Base-by-base conservation (phyloP, 1,140 invertebrate genomes). In the Phymastichus coffea region DNA sequence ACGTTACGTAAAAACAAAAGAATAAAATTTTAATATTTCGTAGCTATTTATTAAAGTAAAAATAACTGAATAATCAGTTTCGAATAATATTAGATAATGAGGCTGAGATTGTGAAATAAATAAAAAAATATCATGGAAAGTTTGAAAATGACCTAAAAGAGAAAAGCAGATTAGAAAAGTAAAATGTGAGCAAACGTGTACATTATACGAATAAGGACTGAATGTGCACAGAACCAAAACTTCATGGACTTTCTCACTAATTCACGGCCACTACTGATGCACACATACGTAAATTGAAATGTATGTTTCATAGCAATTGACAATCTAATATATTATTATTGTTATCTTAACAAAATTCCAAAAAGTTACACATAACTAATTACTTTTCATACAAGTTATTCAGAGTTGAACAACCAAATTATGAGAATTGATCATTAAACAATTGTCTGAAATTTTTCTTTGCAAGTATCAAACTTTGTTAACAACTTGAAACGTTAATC, bases 221-320 rank as follows among this genome's bases (percentile, higher is more conserved):
- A 63, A 80, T 80, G 77, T 75, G 72, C 77, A 78, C 49, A 70
- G 67, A 67, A 80, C 68, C 78, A 78, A 70, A 78, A 74, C 76
- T 71, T 70, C 6, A 47, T 67, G 33, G 68, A 78, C 75, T 79
- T 78, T 78, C 76, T 71, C 74, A 76, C 63, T 62, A 41, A 65
- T 69, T 71, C 53, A 68, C 41, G 61, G 49, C 63, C 61, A 40
- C 51, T 51, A 52, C 26, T 59, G 35, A 46, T 51, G 25, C 46
- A 47, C 30, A 57, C 55, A 28, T 26, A 51, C 2, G n/a, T 26
- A 2, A 8, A 52, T 56, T 51, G 46, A 52, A 59, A 52, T 0
- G 17, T 49, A 22, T 46, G 7, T 37, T 25, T 25, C 3, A 3
- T 20, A 26, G 14, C 17, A 33, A 41, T 51, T 30, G n/a, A 14